Evolutionary conservation across 2,113 vertebrate genomes (phyloP).

Genomic region (Pseudorectes ferrugineus): DNA sequence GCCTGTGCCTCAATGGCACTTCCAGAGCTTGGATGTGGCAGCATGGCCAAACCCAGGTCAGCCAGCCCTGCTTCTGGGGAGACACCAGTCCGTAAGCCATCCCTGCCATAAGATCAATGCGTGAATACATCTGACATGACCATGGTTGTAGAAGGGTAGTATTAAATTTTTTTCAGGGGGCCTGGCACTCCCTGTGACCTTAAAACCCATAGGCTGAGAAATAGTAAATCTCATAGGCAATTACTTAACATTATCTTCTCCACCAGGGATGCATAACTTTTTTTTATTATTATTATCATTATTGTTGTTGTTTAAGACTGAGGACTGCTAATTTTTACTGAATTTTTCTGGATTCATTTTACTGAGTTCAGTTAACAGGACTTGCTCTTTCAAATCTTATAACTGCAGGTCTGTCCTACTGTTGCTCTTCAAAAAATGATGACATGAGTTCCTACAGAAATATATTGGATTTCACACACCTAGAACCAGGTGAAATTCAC

Average conservation of each 20-base stretch:
- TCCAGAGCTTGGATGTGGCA: background rate
- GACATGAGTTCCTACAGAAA: background rate
- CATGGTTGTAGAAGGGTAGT: background rate
- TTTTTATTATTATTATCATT: background rate
- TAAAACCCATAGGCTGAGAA: background rate
- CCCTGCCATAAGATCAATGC: background rate
- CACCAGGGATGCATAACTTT: background rate
- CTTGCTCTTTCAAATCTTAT: background rate
- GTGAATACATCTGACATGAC: background rate
- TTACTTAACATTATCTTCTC: background rate
- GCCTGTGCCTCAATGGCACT: fast-evolving
- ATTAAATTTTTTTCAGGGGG: background rate
- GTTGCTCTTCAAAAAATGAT: background rate
- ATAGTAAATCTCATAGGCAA: background rate
- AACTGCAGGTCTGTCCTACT: background rate
- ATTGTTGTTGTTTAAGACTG: background rate
- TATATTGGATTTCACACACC: background rate
- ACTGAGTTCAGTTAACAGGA: background rate
- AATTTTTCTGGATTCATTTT: background rate
- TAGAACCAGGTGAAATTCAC: background rate
- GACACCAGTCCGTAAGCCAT: background rate
- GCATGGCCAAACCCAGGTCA: background rate
- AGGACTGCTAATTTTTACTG: background rate
- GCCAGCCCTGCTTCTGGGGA: background rate
- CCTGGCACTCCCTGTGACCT: background rate